Percentiles rank a stretch among this genome's conserved stretches.
phyloP scores from a whole-genome alignment of 2,113 vertebrate genomes.

The Cettia cetti region DNA sequence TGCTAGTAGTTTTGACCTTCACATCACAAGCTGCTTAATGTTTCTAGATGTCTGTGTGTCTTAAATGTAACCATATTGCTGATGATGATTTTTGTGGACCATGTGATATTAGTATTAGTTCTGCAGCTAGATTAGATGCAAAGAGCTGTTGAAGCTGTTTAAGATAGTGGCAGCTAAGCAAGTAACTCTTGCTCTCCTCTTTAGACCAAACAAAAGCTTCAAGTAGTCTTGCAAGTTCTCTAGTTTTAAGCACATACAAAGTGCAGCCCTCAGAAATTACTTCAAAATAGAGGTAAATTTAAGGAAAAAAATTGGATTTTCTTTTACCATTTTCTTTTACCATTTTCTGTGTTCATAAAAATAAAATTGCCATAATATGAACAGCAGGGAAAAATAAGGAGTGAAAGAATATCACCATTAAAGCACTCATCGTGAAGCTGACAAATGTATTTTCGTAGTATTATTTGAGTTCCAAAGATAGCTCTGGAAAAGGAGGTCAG shows the following conservation, averaged over 20 bases:
- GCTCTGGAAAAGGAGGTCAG: conserved; percentile 48
- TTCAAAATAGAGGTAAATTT: not conserved
- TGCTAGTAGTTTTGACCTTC: not conserved
- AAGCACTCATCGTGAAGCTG: not conserved
- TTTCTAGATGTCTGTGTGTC: not conserved
- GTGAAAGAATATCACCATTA: conserved; percentile 16
- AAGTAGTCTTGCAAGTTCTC: conserved; percentile 1
- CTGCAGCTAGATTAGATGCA: not conserved
- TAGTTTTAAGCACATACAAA: not conserved
- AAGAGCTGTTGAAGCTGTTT: not conserved
- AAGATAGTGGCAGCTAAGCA: not conserved
- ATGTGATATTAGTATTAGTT: not conserved
- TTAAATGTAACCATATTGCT: not conserved
- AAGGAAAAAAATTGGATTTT: conserved; percentile 15
- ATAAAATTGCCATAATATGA: not conserved
- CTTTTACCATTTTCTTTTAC: conserved; percentile 1
- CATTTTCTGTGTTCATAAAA: conserved; percentile 23
- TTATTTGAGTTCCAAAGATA: conserved; percentile 48
- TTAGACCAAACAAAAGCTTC: conserved; percentile 17
- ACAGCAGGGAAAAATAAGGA: conserved; percentile 7
- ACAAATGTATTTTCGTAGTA: conserved; percentile 42
- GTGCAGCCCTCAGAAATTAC: not conserved
- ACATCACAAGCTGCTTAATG: not conserved
- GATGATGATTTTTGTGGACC: not conserved
- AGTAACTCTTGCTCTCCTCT: not conserved